Base-by-base conservation (phyloP, 2,113 vertebrate species). In the Genyomyrus donnyi region DNA sequence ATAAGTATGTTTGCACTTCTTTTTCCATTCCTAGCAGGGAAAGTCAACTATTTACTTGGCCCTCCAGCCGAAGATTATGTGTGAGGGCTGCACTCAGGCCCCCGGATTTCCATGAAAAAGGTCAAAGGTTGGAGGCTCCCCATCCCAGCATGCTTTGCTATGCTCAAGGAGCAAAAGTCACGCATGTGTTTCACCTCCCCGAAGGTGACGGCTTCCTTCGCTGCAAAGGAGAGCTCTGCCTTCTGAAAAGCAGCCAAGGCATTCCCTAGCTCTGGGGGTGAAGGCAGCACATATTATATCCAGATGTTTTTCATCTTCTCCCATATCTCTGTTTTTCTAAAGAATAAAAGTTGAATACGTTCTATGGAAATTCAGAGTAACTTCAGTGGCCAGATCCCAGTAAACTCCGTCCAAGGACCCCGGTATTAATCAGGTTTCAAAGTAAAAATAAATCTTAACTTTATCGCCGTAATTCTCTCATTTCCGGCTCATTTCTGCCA, bases 381-480 rank as follows among this genome's bases (percentile, higher is more conserved):
- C 92, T 95, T 96, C 95, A 96, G 91, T 96, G 96, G 96, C 95
- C 95, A 92, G 91, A 90, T 24, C 58, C 84, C 15, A 86, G 77
- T 86, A 74, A 90, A 83, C 52, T 87, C 19, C 39, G 35, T 88
- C 91, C 90, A 91, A 91, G 88, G 50, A 49, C 39, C 49, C 27
- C 91, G 83, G 77, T 39, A 56, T 88, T 90, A 89, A 90, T 88
- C 90, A 90, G 45, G 83, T 90, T 90, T 91, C 90, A 42, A 86
- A 85, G 84, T 62, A 87, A 89, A 84, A 92, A 88, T 88, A 80
- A 91, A 90, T 56, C 86, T 31, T 84, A 84, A 62, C 53, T 89
- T 91, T 42, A 13, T 89, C n/a, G 77, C 46, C 62, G 13, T 89
- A 89, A 49, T 52, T 31, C 39, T 31, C 13, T 56, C 4, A 86